A percentile compares a stretch with the other conserved stretches of the same genome.
Conservation (phyloP, 2,113 vertebrate species). For the Nothobranchius kuhntae region DNA sequence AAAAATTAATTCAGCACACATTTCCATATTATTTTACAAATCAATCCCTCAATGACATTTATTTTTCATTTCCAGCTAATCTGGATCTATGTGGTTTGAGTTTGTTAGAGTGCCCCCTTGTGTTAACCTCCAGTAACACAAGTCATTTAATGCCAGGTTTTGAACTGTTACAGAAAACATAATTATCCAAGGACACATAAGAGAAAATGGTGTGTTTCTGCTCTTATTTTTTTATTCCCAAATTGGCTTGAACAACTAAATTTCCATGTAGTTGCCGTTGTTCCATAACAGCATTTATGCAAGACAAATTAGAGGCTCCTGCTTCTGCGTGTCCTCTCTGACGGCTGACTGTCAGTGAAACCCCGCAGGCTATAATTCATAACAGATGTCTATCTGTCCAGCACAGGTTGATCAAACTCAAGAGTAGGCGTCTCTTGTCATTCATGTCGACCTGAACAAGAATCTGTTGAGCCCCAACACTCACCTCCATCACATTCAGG, state of each 20-base stretch:
- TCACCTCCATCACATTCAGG: constrained; percentile 10
- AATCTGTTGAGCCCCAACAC: constrained; percentile 20
- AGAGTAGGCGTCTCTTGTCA: constrained; percentile 17
- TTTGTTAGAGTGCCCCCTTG: not conserved
- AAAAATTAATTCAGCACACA: too few relatives aligned
- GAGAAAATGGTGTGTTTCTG: not conserved
- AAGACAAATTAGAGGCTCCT: constrained; percentile 9
- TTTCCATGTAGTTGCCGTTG: not conserved
- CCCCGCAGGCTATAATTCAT: constrained; percentile 39
- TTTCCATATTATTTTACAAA: not conserved
- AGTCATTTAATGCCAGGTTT: too few relatives aligned
- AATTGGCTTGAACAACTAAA: not conserved
- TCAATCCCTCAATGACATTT: not conserved
- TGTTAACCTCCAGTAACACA: not conserved
- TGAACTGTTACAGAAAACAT: too few relatives aligned
- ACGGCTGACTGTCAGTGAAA: constrained; percentile 5
- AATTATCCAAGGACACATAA: not conserved
- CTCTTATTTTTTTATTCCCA: not conserved
- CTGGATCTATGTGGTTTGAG: not conserved
- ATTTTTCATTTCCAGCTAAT: too few relatives aligned
- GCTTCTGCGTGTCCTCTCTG: constrained; percentile 25
- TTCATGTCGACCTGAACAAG: constrained; percentile 8
- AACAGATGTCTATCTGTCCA: constrained; percentile 22
- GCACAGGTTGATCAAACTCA: constrained; percentile 20
- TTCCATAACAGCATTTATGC: constrained; percentile 24